Base-by-base conservation (phyloP, 1,140 invertebrate species). In the Phenacoccus solenopsis region DNA sequence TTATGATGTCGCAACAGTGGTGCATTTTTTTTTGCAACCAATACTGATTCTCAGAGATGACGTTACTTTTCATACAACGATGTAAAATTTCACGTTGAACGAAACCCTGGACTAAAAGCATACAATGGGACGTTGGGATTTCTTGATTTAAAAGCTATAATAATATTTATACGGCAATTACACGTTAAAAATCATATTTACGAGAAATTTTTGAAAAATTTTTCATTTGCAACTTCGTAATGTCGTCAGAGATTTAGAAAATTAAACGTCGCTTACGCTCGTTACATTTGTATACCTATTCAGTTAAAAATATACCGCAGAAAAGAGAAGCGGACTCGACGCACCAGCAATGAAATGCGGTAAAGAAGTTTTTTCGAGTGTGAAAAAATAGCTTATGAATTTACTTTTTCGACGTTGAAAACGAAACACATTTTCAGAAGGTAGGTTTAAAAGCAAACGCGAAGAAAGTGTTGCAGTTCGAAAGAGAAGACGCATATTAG, bases 401-500 rank as follows among this genome's bases (percentile, higher is more conserved):
- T 64, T 64, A 20, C 10, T 25, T 10, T 16, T 24, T 64, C 16
- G 22, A 24, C 16, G 22, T 64, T 24, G 22, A 5, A 20, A 64
- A 4, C 10, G 56, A 24, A 64, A 64, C 59, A 64, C 59, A 64
- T 64, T 64, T 64, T 64, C 20, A 25, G 59, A 64, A 64, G 59
- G 22, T 64, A 25, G 59, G 59, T 64, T 64, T 24, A 64, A 64
- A 27, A 64, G 59, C 25, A 20, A 16, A 7, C 10, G 16, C 21
- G 25, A 27, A 64, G 25, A 64, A 64, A 64, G 4, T 64, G 20
- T 64, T 20, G 59, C 22, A 3, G 59, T 64, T 64, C 22, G 22
- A 38, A 24, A 10, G 59, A 25, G n/a, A n/a, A 64, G 25, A 24
- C 59, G 59, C 59, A 64, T 64, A 59, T 59, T 59, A 64, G 59